Percentiles rank a stretch among this genome's conserved stretches.
Evolutionary conservation across 1,140 invertebrate genomes (phyloP).

Genomic region (Drosophila watanabei): DNA sequence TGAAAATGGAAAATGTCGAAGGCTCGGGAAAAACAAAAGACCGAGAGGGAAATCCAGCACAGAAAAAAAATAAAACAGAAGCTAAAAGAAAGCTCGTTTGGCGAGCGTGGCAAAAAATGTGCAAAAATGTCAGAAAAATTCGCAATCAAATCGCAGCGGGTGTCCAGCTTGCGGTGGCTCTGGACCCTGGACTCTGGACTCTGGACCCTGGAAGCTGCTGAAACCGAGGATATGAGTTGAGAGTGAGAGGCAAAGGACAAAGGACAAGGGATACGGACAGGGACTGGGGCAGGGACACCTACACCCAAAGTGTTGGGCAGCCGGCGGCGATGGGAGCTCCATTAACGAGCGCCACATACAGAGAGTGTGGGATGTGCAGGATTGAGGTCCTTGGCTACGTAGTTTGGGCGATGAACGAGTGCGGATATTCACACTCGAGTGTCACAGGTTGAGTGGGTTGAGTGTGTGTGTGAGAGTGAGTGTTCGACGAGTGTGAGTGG

Average conservation of each 20-base stretch:
- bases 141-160: constrained; percentile 77
- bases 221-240: neutral
- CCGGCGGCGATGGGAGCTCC: constrained; percentile 78
- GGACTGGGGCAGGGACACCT: constrained; percentile 9
- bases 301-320: constrained; percentile 74
- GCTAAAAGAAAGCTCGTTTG: constrained; percentile 27
- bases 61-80: constrained; percentile 11
- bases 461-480: constrained; percentile 9
- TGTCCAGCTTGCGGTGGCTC: constrained; percentile 46
- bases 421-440: constrained; percentile 81
- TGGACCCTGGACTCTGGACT: constrained; percentile 5
- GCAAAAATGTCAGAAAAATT: constrained; percentile 83
- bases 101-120: constrained; percentile 50
- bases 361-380: constrained; percentile 11
- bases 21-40: constrained; percentile 64
- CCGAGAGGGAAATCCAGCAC: constrained; percentile 6
- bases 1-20: constrained; percentile 44
- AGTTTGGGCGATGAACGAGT: constrained; percentile 69
- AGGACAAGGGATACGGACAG: constrained; percentile 1
- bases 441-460: constrained; percentile 51
- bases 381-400: constrained; percentile 2
- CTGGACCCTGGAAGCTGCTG: constrained; percentile 9
- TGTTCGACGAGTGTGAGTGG: constrained; percentile 24
- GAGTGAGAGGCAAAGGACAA: constrained; percentile 12
- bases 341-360: constrained; percentile 57